Evolutionary conservation across 2,113 vertebrate genomes (phyloP).

Genomic region (Stegastes partitus): DNA sequence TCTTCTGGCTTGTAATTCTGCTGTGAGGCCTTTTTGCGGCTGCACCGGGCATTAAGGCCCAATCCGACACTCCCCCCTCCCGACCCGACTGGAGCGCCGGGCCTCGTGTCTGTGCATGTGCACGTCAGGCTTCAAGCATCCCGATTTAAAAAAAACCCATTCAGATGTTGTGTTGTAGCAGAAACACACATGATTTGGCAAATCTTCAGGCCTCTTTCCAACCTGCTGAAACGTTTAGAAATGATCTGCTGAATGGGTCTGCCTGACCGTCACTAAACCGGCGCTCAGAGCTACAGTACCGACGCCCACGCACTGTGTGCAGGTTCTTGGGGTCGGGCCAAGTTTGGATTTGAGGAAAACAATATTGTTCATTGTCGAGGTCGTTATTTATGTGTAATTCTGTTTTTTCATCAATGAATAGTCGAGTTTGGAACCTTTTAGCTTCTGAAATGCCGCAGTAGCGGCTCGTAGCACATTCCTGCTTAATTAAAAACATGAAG

Average conservation of each 20-base stretch:
- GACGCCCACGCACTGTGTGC: constrained; percentile 31
- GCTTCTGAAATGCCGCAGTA: no score
- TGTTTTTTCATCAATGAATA: background rate
- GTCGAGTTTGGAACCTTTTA: background rate
- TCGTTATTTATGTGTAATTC: constrained; percentile 29
- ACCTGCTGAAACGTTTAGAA: constrained; percentile 27
- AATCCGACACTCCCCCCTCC: constrained; percentile 32
- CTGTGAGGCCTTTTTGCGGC: constrained; percentile 67
- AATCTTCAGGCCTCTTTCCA: background rate
- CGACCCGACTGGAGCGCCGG: background rate
- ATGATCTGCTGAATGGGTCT: constrained; percentile 2
- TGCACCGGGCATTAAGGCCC: constrained; percentile 51
- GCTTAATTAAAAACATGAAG: no score
- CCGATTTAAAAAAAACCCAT: background rate
- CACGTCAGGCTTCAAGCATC: constrained; percentile 32
- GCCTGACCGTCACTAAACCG: background rate
- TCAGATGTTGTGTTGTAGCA: constrained; percentile 16
- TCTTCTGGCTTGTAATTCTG: constrained; percentile 85
- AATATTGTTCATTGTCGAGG: constrained; percentile 43
- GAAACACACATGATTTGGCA: constrained; percentile 13
- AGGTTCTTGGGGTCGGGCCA: constrained; percentile 42
- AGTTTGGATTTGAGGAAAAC: constrained; percentile 42
- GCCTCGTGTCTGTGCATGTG: constrained; percentile 71
- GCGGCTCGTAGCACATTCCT: no score
- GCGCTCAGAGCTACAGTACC: background rate